Evolutionary conservation across 2,797 vertebrate species (phyloP), one percentile per base, ranked within the genome.

Genomic region (Crocidura indochinensis): DNA sequence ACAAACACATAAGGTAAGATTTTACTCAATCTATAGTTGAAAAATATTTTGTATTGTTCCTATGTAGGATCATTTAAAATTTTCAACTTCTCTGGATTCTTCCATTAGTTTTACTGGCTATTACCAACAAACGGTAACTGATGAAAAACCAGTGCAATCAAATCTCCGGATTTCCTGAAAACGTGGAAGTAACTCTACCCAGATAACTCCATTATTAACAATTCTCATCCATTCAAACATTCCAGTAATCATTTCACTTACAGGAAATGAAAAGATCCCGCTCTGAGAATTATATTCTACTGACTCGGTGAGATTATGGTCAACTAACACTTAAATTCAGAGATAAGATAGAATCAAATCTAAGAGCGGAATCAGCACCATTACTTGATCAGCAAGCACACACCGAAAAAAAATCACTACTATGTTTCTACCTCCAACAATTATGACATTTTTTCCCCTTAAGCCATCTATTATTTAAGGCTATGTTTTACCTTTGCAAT

Each of bases 261-360:
- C 29, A 91, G 60, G 29, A 92, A 93, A 90, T n/a, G n/a, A 79
- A 68, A 88, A 67, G 49, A 90, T 77, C 65, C 68, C 38, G 53
- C 74, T 73, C 69, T 49, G 60, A 87, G 77, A 87, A 31, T 60
- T 82, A 47, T 68, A 62, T 24, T 80, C 73, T 73, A 79, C 60
- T 44, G 38, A 76, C 46, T 83, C 65, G 29, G 46, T 85, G 76
- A 88, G 84, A 90, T 67, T 69, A 90, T 79, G 20, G 31, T 60
- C 83, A 60, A 68, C 47, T 91, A 71, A 83, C 71, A 91, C 56
- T 60, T 60, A 60, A 60, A 60, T 60, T 20, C 19, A 20, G 56
- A 91, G 47, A 81, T 76, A 17, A 15, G 20, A 20, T 0, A 76
- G 22, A 60, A 65, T 77, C 60, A 83, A 72, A 88, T 75, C 90